phyloP scores from a whole-genome alignment of 2,888 invertebrate species.

The Mactromeris polynyma region DNA sequence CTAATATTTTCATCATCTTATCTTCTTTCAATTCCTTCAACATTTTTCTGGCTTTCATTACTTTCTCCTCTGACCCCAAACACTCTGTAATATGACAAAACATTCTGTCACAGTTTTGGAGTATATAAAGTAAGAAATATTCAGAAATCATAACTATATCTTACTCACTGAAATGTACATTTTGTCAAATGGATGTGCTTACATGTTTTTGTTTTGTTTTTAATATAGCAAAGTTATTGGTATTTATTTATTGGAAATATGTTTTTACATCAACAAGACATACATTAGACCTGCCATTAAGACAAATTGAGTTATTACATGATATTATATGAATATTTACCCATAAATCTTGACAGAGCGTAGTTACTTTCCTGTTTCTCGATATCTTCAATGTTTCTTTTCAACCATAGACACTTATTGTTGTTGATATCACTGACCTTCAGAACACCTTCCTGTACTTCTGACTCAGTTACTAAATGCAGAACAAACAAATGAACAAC shows the following conservation, averaged over 20 bases:
- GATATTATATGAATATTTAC: slow-evolving; percentile 34
- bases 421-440: slow-evolving; percentile 41
- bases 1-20: slow-evolving; percentile 61
- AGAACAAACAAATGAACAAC: background rate
- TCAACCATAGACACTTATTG: slow-evolving; percentile 78
- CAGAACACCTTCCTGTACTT: slow-evolving; percentile 69
- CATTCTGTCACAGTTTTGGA: too few species aligned
- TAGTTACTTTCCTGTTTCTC: slow-evolving; percentile 67
- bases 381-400: slow-evolving; percentile 77
- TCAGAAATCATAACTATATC: too few species aligned
- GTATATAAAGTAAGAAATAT: too few species aligned
- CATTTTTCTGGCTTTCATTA: slow-evolving; percentile 66
- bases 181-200: too few species aligned
- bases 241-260: too few species aligned
- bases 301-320: too few species aligned
- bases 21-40: slow-evolving; percentile 72
- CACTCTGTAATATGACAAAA: slow-evolving; percentile 68
- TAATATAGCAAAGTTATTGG: too few species aligned
- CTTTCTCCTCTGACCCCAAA: slow-evolving; percentile 67
- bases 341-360: slow-evolving; percentile 69
- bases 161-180: too few species aligned
- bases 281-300: too few species aligned
- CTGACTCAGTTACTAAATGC: slow-evolving; percentile 74
- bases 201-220: too few species aligned
- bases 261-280: too few species aligned